A percentile compares a stretch with the other conserved stretches of the same genome.
phyloP scores from a whole-genome alignment of 2,888 invertebrate genomes.

The Eupithecia vulgata region DNA sequence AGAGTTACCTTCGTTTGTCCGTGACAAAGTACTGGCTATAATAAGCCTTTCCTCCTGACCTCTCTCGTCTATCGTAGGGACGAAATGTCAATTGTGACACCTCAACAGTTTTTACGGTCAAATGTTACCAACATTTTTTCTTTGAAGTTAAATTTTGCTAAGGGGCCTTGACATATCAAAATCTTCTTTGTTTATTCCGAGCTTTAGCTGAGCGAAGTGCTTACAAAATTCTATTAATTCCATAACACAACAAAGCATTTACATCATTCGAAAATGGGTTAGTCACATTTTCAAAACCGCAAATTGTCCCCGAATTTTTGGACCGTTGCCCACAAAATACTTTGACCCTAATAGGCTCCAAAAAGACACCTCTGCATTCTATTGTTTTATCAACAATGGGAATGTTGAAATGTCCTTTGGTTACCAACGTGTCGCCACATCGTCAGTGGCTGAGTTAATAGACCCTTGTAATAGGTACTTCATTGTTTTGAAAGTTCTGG shows the following conservation, averaged over 20 bases:
- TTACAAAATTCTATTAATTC: slow-evolving; percentile 30
- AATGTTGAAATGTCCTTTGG: slow-evolving; percentile 35
- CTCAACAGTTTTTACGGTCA: slow-evolving; percentile 5
- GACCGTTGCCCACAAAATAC: slow-evolving; percentile 36
- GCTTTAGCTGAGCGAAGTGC: slow-evolving; percentile 16
- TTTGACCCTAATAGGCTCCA: slow-evolving; percentile 42
- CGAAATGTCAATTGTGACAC: slow-evolving; percentile 9
- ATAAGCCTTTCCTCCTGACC: background rate
- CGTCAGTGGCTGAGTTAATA: slow-evolving; percentile 13
- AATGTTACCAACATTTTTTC: background rate
- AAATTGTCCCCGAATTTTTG: slow-evolving; percentile 40
- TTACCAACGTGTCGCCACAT: slow-evolving; percentile 27
- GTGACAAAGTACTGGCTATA: background rate
- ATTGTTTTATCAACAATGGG: slow-evolving; percentile 46
- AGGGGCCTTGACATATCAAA: background rate
- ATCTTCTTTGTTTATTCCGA: slow-evolving; percentile 10
- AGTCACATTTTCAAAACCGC: slow-evolving; percentile 28
- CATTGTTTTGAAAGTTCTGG: slow-evolving; percentile 29
- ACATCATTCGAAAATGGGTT: slow-evolving; percentile 30
- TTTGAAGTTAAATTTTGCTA: slow-evolving; percentile 2
- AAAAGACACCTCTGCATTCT: slow-evolving; percentile 33
- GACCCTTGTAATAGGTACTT: slow-evolving; percentile 19
- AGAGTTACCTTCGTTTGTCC: too few relatives aligned
- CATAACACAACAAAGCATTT: slow-evolving; percentile 41
- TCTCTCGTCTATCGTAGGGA: background rate